Percentiles rank a stretch among this genome's conserved stretches.
These are phyloP conservation scores for Carcharodon carcharias DNA, from an alignment of 2,797 vertebrate species.

Conservation along the genomic window DNA sequence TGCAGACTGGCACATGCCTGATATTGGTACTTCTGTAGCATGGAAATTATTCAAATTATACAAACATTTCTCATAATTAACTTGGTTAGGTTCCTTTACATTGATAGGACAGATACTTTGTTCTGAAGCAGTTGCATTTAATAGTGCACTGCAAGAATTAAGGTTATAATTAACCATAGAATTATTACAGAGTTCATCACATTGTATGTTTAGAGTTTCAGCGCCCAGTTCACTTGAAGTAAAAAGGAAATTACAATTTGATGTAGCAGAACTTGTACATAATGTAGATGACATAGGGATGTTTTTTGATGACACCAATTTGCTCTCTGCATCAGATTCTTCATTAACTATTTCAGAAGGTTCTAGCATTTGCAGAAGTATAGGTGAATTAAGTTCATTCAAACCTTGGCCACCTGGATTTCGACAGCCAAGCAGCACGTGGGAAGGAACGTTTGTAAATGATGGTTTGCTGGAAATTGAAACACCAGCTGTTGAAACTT, in stretches of 20 bases:
- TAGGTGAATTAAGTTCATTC: constrained; percentile 15
- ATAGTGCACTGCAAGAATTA: neutral
- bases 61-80: neutral
- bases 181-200: neutral
- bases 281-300: too few relatives aligned
- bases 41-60: neutral
- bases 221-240: neutral
- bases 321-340: neutral
- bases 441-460: neutral
- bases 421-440: neutral
- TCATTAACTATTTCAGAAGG: neutral
- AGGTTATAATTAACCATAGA: neutral
- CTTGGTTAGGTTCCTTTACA: neutral
- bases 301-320: neutral
- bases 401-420: neutral
- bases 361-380: constrained; percentile 19
- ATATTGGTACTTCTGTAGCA: neutral
- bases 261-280: neutral
- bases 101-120: neutral
- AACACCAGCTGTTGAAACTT: neutral
- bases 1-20: neutral
- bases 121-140: neutral
- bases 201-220: neutral
- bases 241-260: neutral
- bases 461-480: neutral